These are phyloP conservation scores for Nansenia antarctica DNA, from an alignment of 2,113 vertebrate species.

Conservation along the genomic window DNA sequence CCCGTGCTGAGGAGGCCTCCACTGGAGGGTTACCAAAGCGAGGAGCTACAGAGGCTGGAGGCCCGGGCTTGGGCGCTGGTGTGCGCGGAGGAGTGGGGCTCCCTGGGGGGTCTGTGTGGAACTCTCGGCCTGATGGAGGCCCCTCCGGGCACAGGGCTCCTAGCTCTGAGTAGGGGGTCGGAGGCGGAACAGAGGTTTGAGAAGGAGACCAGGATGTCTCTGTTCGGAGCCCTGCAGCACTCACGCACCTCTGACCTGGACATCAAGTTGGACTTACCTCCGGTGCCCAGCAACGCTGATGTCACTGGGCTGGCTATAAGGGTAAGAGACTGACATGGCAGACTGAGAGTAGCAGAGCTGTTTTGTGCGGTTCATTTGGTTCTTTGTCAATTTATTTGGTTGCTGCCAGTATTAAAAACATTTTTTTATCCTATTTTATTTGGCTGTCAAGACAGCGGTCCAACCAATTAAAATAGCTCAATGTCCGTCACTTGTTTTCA, in stretches of 20 bases:
- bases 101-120: conserved; percentile 73
- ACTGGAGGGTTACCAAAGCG: conserved; percentile 85
- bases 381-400: too few relatives aligned
- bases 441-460: too few relatives aligned
- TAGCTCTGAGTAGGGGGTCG: conserved; percentile 68
- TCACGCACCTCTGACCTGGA: conserved; percentile 90
- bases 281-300: conserved; percentile 88
- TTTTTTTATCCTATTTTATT: too few relatives aligned
- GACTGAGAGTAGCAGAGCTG: not conserved
- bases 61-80: conserved; percentile 80
- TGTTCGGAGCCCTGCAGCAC: conserved; percentile 93
- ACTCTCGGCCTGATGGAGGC: conserved; percentile 86
- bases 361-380: not conserved
- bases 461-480: too few relatives aligned
- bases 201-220: conserved; percentile 84
- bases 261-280: conserved; percentile 88
- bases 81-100: conserved; percentile 79
- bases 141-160: conserved; percentile 84
- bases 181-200: conserved; percentile 84
- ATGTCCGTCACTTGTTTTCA: too few relatives aligned
- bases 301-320: conserved; percentile 88
- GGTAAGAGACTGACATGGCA: conserved; percentile 68
- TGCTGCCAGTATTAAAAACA: too few relatives aligned
- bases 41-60: conserved; percentile 84
- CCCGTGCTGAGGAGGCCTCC: conserved; percentile 77